Conservation (phyloP, 2,797 vertebrate species). For the Podargus strigoides region DNA sequence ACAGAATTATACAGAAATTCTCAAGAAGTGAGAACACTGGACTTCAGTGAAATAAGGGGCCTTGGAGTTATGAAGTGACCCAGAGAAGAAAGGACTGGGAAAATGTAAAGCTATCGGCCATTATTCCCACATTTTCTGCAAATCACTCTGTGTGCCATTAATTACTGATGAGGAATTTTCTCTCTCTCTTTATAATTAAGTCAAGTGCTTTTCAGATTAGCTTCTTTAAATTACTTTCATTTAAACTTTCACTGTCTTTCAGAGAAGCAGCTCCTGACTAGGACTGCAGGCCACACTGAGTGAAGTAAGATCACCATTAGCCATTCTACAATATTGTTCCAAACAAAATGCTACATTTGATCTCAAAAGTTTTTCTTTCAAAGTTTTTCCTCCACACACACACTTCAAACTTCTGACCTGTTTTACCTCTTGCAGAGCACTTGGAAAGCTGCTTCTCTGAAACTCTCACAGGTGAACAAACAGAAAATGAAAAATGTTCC, state of each 20-base stretch:
- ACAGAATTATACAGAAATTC: background rate
- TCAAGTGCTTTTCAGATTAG: background rate
- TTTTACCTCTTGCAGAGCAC: background rate
- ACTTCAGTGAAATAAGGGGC: background rate
- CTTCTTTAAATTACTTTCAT: background rate
- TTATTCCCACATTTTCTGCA: background rate
- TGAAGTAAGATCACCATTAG: background rate
- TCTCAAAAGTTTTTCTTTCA: background rate
- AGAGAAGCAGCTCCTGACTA: background rate
- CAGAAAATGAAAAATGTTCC: constrained; percentile 3
- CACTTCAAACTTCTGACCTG: background rate
- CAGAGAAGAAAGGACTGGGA: background rate
- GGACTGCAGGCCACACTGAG: background rate
- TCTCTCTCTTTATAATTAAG: background rate
- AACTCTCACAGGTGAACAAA: background rate
- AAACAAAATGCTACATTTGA: background rate
- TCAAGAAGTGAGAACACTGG: background rate
- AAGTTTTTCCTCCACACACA: background rate
- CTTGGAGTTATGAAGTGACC: background rate
- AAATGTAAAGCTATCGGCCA: background rate
- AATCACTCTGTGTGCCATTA: background rate
- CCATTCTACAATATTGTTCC: background rate
- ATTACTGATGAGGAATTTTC: background rate
- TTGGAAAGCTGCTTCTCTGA: constrained; percentile 2
- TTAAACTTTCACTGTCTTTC: background rate